Evolutionary conservation across 2,113 vertebrate genomes (phyloP).

Genomic region (zebrafish (Danio rerio)): GRCz12tu NC_133195.1:44046001-44046500

Average conservation of each 20-base stretch:
- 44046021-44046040: conserved; percentile 83
- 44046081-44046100: conserved; percentile 82
- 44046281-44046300: conserved; percentile 78
- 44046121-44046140: conserved; percentile 89
- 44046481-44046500: conserved; percentile 7
- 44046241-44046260: conserved; percentile 79
- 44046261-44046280: conserved; percentile 85
- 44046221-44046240: conserved; percentile 83
- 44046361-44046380: conserved; percentile 80
- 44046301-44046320: conserved; percentile 82
- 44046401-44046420: conserved; percentile 75
- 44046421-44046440: conserved; percentile 36
- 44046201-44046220: conserved; percentile 83
- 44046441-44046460: neutral
- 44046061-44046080: conserved; percentile 49
- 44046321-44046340: conserved; percentile 85
- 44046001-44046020: conserved; percentile 76
- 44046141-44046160: conserved; percentile 94
- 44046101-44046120: conserved; percentile 87
- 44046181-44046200: conserved; percentile 84
- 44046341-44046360: conserved; percentile 82
- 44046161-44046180: conserved; percentile 97
- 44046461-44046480: neutral
- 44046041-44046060: conserved; percentile 56
- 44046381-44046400: conserved; percentile 78